These are phyloP conservation scores for Macheiramphus alcinus DNA, from an alignment of 2,113 vertebrate species.

Conservation along the genomic window DNA sequence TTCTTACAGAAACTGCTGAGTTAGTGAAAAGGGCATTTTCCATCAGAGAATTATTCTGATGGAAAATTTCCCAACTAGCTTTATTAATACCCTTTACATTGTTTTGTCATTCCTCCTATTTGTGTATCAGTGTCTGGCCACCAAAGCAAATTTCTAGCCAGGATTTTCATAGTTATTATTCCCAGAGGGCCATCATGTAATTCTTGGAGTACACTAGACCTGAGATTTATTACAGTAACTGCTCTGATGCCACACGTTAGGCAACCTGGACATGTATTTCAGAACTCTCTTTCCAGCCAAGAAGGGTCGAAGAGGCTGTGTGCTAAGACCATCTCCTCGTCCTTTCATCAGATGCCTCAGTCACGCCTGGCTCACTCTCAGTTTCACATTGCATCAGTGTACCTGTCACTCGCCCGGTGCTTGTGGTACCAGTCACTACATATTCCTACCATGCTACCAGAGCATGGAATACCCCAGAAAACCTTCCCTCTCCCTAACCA, in stretches of 20 bases:
- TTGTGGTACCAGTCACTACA: background rate
- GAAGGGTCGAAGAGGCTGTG: background rate
- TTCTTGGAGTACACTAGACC: conserved; percentile 53
- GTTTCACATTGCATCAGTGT: background rate
- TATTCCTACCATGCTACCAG: background rate
- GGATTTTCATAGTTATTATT: conserved; percentile 6
- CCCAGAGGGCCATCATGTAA: conserved; percentile 34
- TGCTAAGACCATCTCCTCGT: background rate
- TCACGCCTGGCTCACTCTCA: background rate
- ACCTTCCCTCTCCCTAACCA: background rate
- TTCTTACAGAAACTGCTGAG: conserved; percentile 40
- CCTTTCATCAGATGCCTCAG: background rate
- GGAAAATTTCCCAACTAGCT: conserved; percentile 50
- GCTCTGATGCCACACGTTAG: conserved; percentile 54
- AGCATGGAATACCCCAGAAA: background rate
- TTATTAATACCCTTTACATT: conserved; percentile 62
- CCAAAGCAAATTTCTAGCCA: conserved; percentile 26
- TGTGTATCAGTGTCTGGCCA: conserved; percentile 37
- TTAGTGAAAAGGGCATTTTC: conserved; percentile 29
- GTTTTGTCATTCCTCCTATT: conserved; percentile 54
- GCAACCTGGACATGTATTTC: conserved; percentile 48
- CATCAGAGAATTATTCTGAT: conserved; percentile 41
- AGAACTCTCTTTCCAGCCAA: conserved; percentile 9
- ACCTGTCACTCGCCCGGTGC: background rate
- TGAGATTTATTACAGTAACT: conserved; percentile 48